Base-by-base conservation (phyloP, 2,888 invertebrate genomes). In the Adela reaumurella region DNA sequence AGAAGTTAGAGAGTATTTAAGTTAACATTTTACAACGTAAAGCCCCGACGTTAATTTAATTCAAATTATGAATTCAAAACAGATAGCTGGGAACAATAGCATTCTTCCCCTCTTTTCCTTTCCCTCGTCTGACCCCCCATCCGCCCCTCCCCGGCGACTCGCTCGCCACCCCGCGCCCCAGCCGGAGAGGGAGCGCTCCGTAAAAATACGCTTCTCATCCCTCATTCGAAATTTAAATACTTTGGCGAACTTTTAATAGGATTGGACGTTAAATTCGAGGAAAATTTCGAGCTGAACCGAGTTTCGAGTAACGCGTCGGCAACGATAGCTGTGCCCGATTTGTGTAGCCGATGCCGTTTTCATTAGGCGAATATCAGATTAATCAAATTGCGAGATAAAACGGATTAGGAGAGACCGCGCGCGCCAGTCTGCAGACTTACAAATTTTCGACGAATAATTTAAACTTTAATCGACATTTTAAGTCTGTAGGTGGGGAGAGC, bases 181-280 rank as follows among this genome's bases (percentile, higher is more conserved):
- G n/a, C 3, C 11, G 35, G 35, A 14, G 14, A 35, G 14, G 11
- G 11, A 14, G n/a, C 6, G 35, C 35, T 14, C 11, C 6, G 35
- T 8, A 35, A 35, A 35, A 35, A 35, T 35, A 35, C 35, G 35
- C 35, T 35, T 35, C 35, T 70, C 70, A 63, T 71, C 74, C 71
- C 72, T 76, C 72, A 71, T 76, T 74, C 70, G 65, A 67, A 74
- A 73, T 77, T 77, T 74, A 71, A 73, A 77, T 77, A 74, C 74
- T 74, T 74, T 63, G 62, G 58, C 67, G 70, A 77, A 78, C 73
- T 78, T 78, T 77, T 77, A 77, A 77, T 77, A 74, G 72, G 76
- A 74, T 76, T 69, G 68, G 67, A 72, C 68, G 76, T 72, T 68
- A 74, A 70, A 73, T 73, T 76, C 72, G 69, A 68, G 62, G 65